Conservation (phyloP, 2,888 invertebrate species). For the Diploptera punctata region DNA sequence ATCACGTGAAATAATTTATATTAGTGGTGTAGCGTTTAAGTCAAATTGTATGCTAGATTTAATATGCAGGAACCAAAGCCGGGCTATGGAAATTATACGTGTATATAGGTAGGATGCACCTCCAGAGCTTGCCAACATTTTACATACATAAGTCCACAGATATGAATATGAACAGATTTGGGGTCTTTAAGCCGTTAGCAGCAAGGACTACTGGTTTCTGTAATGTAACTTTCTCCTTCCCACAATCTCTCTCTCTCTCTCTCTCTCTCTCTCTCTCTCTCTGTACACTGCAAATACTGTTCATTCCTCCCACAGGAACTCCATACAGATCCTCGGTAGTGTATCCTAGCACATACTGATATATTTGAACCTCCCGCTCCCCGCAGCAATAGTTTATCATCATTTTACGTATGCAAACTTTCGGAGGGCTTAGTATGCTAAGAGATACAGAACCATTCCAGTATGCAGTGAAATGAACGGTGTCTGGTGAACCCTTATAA, state of each 20-base stretch:
- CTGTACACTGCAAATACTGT: slow-evolving; percentile 1
- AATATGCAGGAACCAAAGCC: no score
- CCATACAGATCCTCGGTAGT: neutral
- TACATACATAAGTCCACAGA: slow-evolving; percentile 13
- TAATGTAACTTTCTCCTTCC: neutral
- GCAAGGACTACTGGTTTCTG: neutral
- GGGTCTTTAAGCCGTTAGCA: slow-evolving; percentile 7
- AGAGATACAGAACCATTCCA: neutral
- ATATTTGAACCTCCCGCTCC: neutral
- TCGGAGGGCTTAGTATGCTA: neutral
- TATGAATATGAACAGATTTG: neutral
- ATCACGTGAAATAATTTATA: no score
- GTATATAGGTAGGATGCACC: no score
- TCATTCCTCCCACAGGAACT: slow-evolving; percentile 21
- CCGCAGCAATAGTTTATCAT: slow-evolving; percentile 2
- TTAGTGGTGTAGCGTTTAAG: no score
- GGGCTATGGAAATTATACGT: no score
- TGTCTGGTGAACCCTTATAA: neutral
- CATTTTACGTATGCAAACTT: neutral
- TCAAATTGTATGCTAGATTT: no score
- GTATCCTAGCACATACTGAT: neutral
- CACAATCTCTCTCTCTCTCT: no score
- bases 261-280: neutral
- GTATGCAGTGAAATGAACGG: neutral
- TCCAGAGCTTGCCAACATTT: no score